These are phyloP conservation scores for Erpobdella octoculata DNA, from an alignment of 2,888 invertebrate species.

Conservation along the genomic window DNA sequence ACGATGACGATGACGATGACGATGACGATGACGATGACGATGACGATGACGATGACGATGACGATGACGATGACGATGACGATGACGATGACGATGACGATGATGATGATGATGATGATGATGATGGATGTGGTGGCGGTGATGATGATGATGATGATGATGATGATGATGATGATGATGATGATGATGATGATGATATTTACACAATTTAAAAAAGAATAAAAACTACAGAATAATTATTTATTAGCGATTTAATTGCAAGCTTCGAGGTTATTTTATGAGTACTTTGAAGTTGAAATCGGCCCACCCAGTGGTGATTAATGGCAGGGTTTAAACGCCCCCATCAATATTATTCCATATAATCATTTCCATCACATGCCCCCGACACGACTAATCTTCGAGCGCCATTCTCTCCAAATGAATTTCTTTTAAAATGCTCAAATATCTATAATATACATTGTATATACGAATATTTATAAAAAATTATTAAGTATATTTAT, in stretches of 20 bases:
- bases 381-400: too few relatives aligned
- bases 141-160: background rate
- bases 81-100: background rate
- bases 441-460: too few relatives aligned
- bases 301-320: too few relatives aligned
- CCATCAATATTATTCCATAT: background rate
- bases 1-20: background rate
- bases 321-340: background rate
- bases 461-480: too few relatives aligned
- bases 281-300: too few relatives aligned
- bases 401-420: too few relatives aligned
- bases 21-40: background rate
- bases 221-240: background rate
- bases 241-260: too few relatives aligned
- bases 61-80: background rate
- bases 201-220: background rate
- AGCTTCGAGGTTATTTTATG: too few relatives aligned
- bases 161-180: slow-evolving; percentile 1
- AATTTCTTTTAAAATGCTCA: too few relatives aligned
- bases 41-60: background rate
- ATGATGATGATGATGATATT: background rate
- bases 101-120: background rate
- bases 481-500: too few relatives aligned
- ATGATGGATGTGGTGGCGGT: background rate
- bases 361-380: background rate